Evolutionary conservation across 2,113 vertebrate species (phyloP).

Genomic region (Danionella cerebrum): DNA sequence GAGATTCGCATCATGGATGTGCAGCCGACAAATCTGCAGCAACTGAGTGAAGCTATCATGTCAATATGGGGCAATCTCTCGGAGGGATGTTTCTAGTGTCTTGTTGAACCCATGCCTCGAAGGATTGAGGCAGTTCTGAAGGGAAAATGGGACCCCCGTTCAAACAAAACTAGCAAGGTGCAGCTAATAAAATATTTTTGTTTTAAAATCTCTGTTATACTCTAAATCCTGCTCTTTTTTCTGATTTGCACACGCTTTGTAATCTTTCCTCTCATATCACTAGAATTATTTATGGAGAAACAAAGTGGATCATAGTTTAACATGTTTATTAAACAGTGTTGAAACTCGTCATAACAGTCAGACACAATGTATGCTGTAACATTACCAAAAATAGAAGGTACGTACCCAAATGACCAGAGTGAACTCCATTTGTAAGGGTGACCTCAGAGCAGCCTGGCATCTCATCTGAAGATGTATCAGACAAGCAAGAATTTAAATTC

Average conservation of each 20-base stretch:
- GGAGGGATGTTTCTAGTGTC: no score
- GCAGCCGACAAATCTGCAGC: no score
- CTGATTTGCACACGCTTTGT: not conserved
- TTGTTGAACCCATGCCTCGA: no score
- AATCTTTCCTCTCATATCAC: not conserved
- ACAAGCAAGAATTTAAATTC: not conserved
- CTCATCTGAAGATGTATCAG: not conserved
- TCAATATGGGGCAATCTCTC: no score
- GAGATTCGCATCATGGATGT: no score
- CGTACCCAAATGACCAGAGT: slow-evolving; percentile 22
- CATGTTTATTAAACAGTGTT: not conserved
- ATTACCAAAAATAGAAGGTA: not conserved
- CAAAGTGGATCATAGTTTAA: not conserved
- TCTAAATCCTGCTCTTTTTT: not conserved
- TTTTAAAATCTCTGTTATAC: not conserved
- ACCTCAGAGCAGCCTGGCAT: not conserved
- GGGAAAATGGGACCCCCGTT: no score
- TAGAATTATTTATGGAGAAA: not conserved
- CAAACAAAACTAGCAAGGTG: no score
- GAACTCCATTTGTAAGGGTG: slow-evolving; percentile 14
- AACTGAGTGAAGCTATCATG: no score
- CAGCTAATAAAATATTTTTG: no score
- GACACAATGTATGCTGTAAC: not conserved
- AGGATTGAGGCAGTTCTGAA: no score
- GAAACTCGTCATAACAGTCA: not conserved